These are phyloP conservation scores for Macrosiphum euphorbiae DNA, from an alignment of 2,888 invertebrate genomes.

Conservation along the genomic window DNA sequence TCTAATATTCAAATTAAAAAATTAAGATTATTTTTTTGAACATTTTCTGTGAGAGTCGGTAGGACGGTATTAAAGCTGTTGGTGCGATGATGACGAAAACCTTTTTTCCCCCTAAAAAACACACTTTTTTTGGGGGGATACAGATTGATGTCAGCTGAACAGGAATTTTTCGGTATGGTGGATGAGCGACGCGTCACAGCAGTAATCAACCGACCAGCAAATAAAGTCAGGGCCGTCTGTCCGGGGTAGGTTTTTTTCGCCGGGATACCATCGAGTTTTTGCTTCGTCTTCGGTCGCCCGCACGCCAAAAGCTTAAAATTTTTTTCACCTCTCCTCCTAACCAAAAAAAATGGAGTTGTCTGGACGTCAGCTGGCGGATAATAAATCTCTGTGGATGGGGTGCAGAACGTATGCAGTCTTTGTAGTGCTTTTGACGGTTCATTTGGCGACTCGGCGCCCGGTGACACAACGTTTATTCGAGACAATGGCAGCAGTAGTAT, in stretches of 20 bases:
- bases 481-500: slow-evolving; percentile 6
- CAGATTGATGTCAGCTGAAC: not conserved
- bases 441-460: slow-evolving; percentile 37
- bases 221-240: not conserved
- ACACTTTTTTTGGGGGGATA: not conserved
- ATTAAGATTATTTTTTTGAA: no score
- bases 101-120: no score
- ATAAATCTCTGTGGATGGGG: slow-evolving; percentile 10
- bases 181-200: not conserved
- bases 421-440: slow-evolving; percentile 54
- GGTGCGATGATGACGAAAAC: no score
- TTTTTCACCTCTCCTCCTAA: not conserved
- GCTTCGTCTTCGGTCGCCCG: not conserved
- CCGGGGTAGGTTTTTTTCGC: not conserved
- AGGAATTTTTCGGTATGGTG: not conserved
- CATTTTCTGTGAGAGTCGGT: no score
- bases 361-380: slow-evolving; percentile 1
- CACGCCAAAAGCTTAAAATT: not conserved
- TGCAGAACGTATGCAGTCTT: not conserved
- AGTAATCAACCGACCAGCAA: not conserved
- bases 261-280: not conserved
- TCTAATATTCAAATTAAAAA: no score
- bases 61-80: no score
- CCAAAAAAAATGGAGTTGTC: not conserved
- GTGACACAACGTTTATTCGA: slow-evolving; percentile 32